Evolutionary conservation across 2,797 vertebrate species (phyloP).

Genomic region (Morelia viridis): DNA sequence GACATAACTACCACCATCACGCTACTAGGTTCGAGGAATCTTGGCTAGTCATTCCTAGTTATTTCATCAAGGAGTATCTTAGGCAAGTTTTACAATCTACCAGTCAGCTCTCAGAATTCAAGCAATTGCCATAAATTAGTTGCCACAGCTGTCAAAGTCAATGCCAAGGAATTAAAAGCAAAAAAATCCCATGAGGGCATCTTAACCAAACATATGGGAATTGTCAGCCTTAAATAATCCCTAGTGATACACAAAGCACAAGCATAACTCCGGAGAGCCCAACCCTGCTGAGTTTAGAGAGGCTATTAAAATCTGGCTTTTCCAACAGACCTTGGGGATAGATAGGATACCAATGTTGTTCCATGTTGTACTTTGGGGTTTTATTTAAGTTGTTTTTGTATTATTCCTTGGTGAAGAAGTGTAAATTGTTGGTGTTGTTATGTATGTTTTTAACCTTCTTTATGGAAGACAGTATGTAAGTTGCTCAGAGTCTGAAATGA

Average conservation of each 20-base stretch:
- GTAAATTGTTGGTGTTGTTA: not conserved
- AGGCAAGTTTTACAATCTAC: not conserved
- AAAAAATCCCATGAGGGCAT: not conserved
- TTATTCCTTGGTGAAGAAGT: not conserved
- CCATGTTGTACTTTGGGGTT: not conserved
- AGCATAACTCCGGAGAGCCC: not conserved
- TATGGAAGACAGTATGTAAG: not conserved
- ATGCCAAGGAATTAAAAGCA: not conserved
- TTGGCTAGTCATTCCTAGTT: not conserved
- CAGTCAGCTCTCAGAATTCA: not conserved
- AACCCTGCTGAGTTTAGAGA: not conserved
- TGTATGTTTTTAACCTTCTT: not conserved
- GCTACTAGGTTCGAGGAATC: not conserved
- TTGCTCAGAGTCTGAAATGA: not conserved
- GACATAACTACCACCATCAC: not conserved
- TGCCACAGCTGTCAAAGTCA: not conserved
- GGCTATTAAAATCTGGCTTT: not conserved
- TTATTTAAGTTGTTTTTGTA: not conserved
- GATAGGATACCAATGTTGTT: not conserved
- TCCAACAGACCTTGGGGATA: not conserved
- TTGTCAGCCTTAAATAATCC: not conserved
- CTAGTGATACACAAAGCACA: not conserved
- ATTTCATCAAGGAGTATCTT: not conserved
- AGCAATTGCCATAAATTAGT: not conserved
- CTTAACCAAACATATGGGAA: not conserved